Evolutionary conservation across 1,140 invertebrate genomes (phyloP), one percentile per base, ranked within the genome.

Genomic region (Ceratina calcarata): DNA sequence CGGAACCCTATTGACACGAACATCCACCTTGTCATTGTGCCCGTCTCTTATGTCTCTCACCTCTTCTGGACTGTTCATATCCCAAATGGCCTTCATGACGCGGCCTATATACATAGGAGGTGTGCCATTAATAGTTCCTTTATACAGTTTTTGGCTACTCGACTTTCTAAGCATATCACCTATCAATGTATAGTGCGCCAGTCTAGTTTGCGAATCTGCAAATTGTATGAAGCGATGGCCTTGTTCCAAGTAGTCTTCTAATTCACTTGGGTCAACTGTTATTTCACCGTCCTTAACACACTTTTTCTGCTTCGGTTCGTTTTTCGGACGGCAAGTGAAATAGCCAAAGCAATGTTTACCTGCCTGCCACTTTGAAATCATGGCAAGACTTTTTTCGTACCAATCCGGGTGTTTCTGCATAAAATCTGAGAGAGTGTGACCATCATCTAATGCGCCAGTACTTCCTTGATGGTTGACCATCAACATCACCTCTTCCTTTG

Each of bases 221-320:
- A 65, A 65, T 45, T 65, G 62, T 7, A 65, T 65, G 18, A 65
- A 65, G 8, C 62, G 27, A 12, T 65, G 62, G 3, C 62, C 62
- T 45, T 65, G 62, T 8, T 65, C 62, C 3, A 7, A 0, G 12
- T 64, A 13, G 18, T 64, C 61, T 8, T 45, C 32, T 0, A 64
- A 24, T 20, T 65, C 32, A 6, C 0, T 8, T 0, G 32, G 2
- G 0, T 20, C 32, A 0, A 65, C 32, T 0, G 3, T 15, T 0
- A 65, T 45, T 3, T n/a, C 12, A 0, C 62, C 32, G 20, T 65
- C 12, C 1, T 20, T 8, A 0, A 65, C 62, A 3, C 62, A 65
- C 8, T 65, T 70, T 4, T 70, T 70, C 12, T 60, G 2, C 3
- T 70, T n/a, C n/a, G n/a, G n/a, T n/a, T n/a, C n/a, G n/a, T n/a